Evolutionary conservation across 2,113 vertebrate species (phyloP).

Genomic region (Gavialis gangeticus): DNA sequence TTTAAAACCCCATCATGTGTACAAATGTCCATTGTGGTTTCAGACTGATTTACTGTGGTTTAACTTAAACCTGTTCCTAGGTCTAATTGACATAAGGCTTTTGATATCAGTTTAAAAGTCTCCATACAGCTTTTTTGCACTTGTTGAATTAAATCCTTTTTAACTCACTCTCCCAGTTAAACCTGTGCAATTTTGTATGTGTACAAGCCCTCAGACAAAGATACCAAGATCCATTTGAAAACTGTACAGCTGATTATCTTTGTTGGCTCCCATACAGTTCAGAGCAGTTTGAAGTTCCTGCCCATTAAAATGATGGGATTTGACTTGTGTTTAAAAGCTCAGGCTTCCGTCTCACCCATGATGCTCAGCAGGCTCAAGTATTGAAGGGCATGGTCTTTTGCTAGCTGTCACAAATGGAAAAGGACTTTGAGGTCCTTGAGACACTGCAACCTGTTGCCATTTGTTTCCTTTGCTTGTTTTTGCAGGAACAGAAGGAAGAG

Average conservation of each 20-base stretch:
- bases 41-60: constrained; percentile 38
- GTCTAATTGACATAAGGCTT: constrained; percentile 43
- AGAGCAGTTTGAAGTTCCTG: constrained; percentile 59
- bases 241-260: constrained; percentile 68
- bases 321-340: constrained; percentile 59
- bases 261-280: constrained; percentile 60
- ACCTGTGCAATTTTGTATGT: constrained; percentile 27
- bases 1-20: no score
- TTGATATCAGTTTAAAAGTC: constrained; percentile 48
- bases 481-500: constrained; percentile 53
- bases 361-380: constrained; percentile 38
- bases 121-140: constrained; percentile 25
- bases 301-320: constrained; percentile 47
- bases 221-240: constrained; percentile 64
- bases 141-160: constrained; percentile 50
- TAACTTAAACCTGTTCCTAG: constrained; percentile 39
- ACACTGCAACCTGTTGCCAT: constrained; percentile 29
- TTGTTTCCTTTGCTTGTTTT: constrained; percentile 44
- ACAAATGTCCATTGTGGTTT: neutral
- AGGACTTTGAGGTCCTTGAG: constrained; percentile 38
- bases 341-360: constrained; percentile 63
- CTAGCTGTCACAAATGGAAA: constrained; percentile 45
- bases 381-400: constrained; percentile 52
- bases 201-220: constrained; percentile 58
- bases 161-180: constrained; percentile 42